Base-by-base conservation (phyloP, 2,888 invertebrate species). In the Marasmarcha lunaedactyla region DNA sequence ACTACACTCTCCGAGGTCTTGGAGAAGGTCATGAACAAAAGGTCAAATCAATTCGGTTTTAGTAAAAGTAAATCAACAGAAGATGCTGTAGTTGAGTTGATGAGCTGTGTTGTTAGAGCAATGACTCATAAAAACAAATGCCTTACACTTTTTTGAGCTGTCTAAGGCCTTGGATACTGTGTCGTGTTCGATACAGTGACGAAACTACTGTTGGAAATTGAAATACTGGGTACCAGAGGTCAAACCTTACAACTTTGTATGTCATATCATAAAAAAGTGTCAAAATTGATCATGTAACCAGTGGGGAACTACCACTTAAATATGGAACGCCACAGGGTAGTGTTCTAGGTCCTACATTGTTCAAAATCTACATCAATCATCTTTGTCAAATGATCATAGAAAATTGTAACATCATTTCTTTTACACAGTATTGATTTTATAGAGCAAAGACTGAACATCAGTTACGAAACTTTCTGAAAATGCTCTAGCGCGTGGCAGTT, bases 161-260 rank as follows among this genome's bases (percentile, higher is more conserved):
- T 15, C 11, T 5, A 38, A 38, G 11, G 33, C 33, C 3, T 38
- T 38, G 11, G 38, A 33, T 15, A 33, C 33, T 33, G n/a, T 33
- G 4, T 33, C n/a, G n/a, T n/a, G n/a, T n/a, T n/a, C n/a, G n/a
- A n/a, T n/a, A n/a, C 33, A n/a, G n/a, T 33, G 7, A 5, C 33
- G 11, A 5, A n/a, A 7, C 33, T 33, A n/a, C 4, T 33, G 4
- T 4, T 4, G 4, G 11, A 33, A 33, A 7, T 33, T 6, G 33
- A 33, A 11, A 9, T 4, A 3, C 7, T n/a, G 7, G 33, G 33
- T n/a, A 9, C 11, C 11, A 33, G 33, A 11, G 33, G 33, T n/a
- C 7, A 33, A 7, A 7, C 7, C 7, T 11, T 33, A 4, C 7
- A n/a, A n/a, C 33, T 33, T 11, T 33, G 11, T n/a, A 4, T 33